phyloP scores from a whole-genome alignment of 2,888 invertebrate genomes.

The Drosophila bunnanda region DNA sequence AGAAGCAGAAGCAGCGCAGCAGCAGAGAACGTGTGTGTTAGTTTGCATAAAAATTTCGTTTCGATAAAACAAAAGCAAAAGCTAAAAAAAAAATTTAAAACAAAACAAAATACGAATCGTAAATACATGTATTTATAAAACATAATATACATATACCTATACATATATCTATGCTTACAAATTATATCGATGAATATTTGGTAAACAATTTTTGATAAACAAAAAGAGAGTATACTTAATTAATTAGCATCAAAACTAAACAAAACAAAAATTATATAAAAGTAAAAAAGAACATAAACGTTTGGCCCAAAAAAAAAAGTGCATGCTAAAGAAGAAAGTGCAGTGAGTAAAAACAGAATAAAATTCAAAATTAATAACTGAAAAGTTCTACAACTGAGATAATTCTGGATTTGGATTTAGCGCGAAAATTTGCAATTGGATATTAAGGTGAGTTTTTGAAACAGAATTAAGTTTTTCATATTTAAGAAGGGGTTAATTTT shows the following conservation, averaged over 20 bases:
- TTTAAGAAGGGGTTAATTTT: neutral
- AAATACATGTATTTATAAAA: conserved; percentile 49
- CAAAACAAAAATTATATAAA: conserved; percentile 5
- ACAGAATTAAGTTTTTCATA: neutral
- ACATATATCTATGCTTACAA: conserved; percentile 53
- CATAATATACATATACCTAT: conserved; percentile 43
- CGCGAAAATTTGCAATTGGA: conserved; percentile 71
- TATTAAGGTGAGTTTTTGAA: conserved; percentile 62
- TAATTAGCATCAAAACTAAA: conserved; percentile 39
- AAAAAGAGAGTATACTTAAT: conserved; percentile 45
- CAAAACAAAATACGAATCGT: conserved; percentile 44
- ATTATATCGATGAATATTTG: conserved; percentile 63
- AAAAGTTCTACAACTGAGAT: conserved; percentile 30
- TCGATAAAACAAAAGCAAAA: conserved; percentile 76
- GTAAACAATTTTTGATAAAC: conserved; percentile 65
- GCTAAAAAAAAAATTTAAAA: conserved; percentile 48
- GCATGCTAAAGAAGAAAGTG: conserved; percentile 22
- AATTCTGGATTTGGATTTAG: conserved; percentile 71
- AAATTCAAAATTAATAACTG: conserved; percentile 45
- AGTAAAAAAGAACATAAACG: conserved; percentile 13
- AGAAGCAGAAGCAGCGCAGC: conserved; percentile 55
- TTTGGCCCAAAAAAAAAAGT: conserved; percentile 12
- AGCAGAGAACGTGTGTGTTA: conserved; percentile 77
- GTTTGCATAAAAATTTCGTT: conserved; percentile 85
- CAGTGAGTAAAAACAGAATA: conserved; percentile 15